Base-by-base conservation (phyloP, 2,113 vertebrate species). In the Megaceryle maxima region DNA sequence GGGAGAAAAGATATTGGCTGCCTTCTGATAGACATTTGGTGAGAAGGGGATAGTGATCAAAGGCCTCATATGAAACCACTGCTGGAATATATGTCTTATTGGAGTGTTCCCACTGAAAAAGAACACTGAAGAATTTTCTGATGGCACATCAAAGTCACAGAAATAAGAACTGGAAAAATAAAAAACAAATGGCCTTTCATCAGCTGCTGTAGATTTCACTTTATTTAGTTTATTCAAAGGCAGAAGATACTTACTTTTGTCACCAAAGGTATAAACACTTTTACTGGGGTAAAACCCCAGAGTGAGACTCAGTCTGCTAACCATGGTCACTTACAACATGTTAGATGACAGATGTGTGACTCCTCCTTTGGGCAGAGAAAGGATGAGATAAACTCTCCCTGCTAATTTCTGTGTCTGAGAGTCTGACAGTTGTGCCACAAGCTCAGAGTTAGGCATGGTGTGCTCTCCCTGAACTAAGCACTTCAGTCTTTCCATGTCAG, bases 371-470 rank as follows among this genome's bases (percentile, higher is more conserved):
- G 44, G 79, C 56, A 67, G 28, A 26, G 25, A 29, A 87, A 80
- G 46, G 48, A 31, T 59, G 37, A 83, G 43, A 41, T 3, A 44
- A 62, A 60, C 18, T 74, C 55, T 26, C 10, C 24, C 56, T 33
- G 28, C 16, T 39, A 19, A 50, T 2, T 70, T 35, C 35, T 29
- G 37, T 2, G 0, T 35, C 31, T 0, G 0, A 20, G 53, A 35
- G 18, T 16, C 59, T 69, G 55, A 26, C 41, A 60, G 37, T 39
- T 55, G 33, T 10, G 19, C 31, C 59, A 62, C 24, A 57, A 57
- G 41, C 70, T 82, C 25, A 62, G 68, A 70, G 12, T 11, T 17
- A 50, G 57, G 21, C 57, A 39, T 0, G 2, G n/a, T 16, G 48
- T 57, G 37, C 18, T 6, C 66, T 44, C 26, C 44, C 28, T 13